Conservation (phyloP, 2,888 invertebrate species). For the Dusona sp. region DNA sequence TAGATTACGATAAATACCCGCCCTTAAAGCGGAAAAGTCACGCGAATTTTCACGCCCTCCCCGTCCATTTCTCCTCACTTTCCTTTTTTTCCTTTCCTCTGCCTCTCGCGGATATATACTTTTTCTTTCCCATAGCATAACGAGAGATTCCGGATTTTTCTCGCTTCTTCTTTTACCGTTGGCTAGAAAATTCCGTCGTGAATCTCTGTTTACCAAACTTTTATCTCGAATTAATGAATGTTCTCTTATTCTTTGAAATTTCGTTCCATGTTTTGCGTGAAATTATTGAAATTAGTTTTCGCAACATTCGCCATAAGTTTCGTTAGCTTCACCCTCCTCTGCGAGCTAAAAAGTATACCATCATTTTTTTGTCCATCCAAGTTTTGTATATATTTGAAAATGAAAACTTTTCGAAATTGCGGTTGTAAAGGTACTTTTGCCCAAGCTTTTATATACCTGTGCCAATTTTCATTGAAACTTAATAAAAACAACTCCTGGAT, state of each 20-base stretch:
- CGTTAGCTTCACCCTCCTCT: background rate
- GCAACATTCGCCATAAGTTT: constrained; percentile 5
- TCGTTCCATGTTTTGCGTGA: constrained; percentile 17
- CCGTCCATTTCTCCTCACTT: background rate
- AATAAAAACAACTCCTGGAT: no score
- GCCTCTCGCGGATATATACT: constrained; percentile 3
- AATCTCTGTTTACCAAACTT: constrained; percentile 64
- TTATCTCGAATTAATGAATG: constrained; percentile 59
- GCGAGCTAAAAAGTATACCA: background rate
- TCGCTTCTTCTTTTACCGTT: constrained; percentile 38
- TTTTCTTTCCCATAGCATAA: background rate
- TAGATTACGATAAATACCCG: constrained; percentile 72
- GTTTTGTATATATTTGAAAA: constrained; percentile 2
- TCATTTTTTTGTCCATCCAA: background rate
- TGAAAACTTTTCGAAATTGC: constrained; percentile 18
- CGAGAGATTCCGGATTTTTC: background rate
- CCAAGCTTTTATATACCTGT: background rate
- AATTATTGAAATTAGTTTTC: constrained; percentile 54
- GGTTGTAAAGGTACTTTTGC: background rate
- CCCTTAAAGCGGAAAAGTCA: constrained; percentile 67
- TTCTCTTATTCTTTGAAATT: constrained; percentile 51
- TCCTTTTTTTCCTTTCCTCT: constrained; percentile 31
- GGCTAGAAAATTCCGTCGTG: constrained; percentile 52
- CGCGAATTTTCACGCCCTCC: constrained; percentile 60
- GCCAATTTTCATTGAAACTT: constrained; percentile 6